Evolutionary conservation across 2,888 invertebrate genomes (phyloP), one percentile per base, ranked within the genome.

Genomic region (Villa cingulata): DNA sequence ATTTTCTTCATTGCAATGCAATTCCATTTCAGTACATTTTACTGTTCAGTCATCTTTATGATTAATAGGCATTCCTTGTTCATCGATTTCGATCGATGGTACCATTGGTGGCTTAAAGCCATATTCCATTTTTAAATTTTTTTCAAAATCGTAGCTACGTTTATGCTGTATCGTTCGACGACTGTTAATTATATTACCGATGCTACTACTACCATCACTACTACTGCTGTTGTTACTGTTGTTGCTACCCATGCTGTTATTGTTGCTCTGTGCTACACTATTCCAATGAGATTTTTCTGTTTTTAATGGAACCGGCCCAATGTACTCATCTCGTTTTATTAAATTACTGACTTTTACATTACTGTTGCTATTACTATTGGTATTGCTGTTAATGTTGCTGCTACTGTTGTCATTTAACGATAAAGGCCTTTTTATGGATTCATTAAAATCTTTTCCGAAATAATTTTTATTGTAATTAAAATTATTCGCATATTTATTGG

Each of bases 101-200:
- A 84, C 75, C 56, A 88, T 63, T 0, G 87, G 88, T 0, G 88
- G 87, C 58, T 82, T 84, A 56, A 88, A 88, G 0, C 86, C 82
- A 56, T 88, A 88, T 55, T 88, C 88, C 59, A 88, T 75, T 57
- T 81, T 78, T 1, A 86, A 70, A 53, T 77, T 78, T 48, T 78
- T 73, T 17, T 80, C 80, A 19, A 77, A 73, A 19, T 73, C 72
- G 9, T 66, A 63, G 45, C 75, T 71, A 46, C 74, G 67, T 23
- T 72, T 66, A 0, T 63, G 60, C 45, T 74, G 73, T 27, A 72
- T 66, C 18, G 75, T 74, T 1, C 73, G 68, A 0, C 68, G 60
- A 55, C 71, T 69, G 45, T 64, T 61, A n/a, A n/a, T n/a, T n/a
- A n/a, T n/a, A 47, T 64, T 61, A 23, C 61, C 64, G 18, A 61